Evolutionary conservation across 1,140 invertebrate species (phyloP).

Genomic region (Bombus superbus): DNA sequence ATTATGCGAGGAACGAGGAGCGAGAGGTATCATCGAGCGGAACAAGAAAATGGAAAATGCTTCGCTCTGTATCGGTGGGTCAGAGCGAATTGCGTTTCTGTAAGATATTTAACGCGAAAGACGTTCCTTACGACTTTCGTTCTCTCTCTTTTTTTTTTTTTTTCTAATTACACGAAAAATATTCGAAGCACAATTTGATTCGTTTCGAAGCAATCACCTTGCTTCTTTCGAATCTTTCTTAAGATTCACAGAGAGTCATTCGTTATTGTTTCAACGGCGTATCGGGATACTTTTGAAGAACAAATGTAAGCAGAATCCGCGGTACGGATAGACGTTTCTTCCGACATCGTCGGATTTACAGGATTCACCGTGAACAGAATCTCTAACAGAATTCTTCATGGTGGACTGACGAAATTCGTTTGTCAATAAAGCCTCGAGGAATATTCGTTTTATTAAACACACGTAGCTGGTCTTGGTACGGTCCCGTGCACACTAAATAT

Average conservation of each 20-base stretch:
- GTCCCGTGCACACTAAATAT: constrained; percentile 35
- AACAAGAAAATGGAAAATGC: background rate
- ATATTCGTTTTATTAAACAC: constrained; percentile 20
- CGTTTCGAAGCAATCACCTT: no score
- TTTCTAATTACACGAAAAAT: no score
- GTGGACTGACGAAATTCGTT: background rate
- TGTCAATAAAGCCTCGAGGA: constrained; percentile 8
- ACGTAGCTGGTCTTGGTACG: background rate
- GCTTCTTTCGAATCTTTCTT: no score
- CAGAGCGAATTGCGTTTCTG: no score
- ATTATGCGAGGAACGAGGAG: background rate
- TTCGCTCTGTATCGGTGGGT: background rate
- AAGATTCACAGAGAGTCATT: no score
- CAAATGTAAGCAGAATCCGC: background rate
- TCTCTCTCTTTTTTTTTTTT: no score
- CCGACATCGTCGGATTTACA: background rate
- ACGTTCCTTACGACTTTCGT: no score
- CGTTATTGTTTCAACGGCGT: background rate
- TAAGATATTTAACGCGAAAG: no score
- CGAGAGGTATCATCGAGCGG: background rate
- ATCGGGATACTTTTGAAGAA: background rate
- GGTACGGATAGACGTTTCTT: background rate
- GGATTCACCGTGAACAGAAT: background rate
- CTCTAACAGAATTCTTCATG: background rate
- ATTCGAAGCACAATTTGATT: no score